Evolutionary conservation across 2,888 invertebrate genomes (phyloP), one percentile per base, ranked within the genome.

Genomic region (Eristalinus sepulchralis): DNA sequence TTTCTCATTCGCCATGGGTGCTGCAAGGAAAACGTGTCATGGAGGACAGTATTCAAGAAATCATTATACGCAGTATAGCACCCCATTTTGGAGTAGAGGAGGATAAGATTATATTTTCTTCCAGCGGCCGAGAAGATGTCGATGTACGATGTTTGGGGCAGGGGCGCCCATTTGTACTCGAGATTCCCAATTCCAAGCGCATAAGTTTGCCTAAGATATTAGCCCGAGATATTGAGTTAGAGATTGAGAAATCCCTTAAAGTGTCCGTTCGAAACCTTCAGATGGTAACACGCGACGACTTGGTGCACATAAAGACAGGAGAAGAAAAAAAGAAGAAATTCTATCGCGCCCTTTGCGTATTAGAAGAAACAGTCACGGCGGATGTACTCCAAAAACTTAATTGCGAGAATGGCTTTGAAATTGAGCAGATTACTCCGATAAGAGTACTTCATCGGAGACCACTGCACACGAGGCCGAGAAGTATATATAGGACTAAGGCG

Each of bases 1-100:
- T 99, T 33, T 96, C 98, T 68, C 99, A 99, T 93, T 98, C 98
- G 0, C 99, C 99, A 0, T 99, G 99, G 98, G 92, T 98, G 73
- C 93, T 98, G 72, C 95, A 96, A 88, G 97, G 98, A 0, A 94
- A 95, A 86, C 94, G 96, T 71, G 95, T 96, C 88, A 95, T 96
- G 94, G 96, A 96, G 88, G 95, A 96, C n/a, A 98, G 98, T 0
- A 97, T 99, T 0, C 97, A 98, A 92, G 98, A 99, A 93, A 94
- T 97, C 83, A 96, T 99, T 85, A 96, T 96, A 90, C 94, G 94
- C 72, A 94, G 94, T 9, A 93, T 98, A 20, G 93, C 94, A 0
- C 92, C 94, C 22, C 91, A 94, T 27, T 95, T 95, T 88, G 93
- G 90, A 9, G 90, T 90, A 5, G 88, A 89, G 0, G 87, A 88